These are phyloP conservation scores for Drosophila leontia DNA, from an alignment of 1,140 invertebrate genomes.

Conservation along the genomic window DNA sequence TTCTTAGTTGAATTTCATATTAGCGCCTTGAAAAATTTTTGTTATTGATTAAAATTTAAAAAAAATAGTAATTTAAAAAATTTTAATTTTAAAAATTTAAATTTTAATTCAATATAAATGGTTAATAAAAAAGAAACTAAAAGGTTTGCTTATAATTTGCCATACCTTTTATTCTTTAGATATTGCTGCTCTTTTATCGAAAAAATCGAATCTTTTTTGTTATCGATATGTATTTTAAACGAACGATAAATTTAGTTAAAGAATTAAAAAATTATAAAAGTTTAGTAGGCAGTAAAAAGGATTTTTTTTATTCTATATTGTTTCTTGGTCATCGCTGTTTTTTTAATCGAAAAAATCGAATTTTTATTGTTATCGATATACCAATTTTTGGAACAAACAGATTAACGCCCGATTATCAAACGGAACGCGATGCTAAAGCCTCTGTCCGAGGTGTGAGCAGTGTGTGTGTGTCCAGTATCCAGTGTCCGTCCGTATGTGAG, in stretches of 20 bases:
- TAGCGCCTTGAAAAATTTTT: not conserved
- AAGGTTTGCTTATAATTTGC: too few species aligned
- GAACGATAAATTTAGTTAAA: too few species aligned
- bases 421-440: slow-evolving; percentile 23
- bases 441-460: slow-evolving; percentile 41
- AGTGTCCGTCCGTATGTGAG: slow-evolving; percentile 20
- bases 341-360: not conserved
- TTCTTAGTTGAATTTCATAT: not conserved
- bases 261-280: too few species aligned
- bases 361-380: slow-evolving; percentile 6
- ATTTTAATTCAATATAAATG: too few species aligned
- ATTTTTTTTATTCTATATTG: not conserved
- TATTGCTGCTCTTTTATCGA: not conserved
- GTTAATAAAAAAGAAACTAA: too few species aligned
- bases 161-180: too few species aligned
- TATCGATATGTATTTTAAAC: not conserved
- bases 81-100: too few species aligned
- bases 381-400: not conserved
- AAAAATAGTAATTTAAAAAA: too few species aligned
- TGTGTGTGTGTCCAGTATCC: slow-evolving; percentile 20
- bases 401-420: slow-evolving; percentile 24
- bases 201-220: not conserved
- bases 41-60: not conserved
- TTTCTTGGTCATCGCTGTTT: slow-evolving; percentile 9
- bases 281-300: not conserved